Evolutionary conservation across 2,797 vertebrate species (phyloP).

Genomic region (Falco biarmicus): DNA sequence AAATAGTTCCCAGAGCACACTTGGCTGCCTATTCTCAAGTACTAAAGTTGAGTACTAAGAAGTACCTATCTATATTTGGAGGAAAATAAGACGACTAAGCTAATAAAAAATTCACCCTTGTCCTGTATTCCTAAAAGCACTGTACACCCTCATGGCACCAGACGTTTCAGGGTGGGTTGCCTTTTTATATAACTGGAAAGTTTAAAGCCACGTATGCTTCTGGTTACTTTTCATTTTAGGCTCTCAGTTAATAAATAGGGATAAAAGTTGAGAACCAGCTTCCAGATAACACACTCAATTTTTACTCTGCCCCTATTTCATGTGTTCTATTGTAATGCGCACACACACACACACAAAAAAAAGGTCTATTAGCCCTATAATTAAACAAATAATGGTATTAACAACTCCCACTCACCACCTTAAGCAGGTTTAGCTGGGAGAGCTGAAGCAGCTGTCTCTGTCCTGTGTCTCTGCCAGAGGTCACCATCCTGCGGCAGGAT

Average conservation of each 20-base stretch:
- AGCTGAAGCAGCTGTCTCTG: slow-evolving; percentile 57
- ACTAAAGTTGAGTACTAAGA: background rate
- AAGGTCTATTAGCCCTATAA: slow-evolving; percentile 18
- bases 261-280: background rate
- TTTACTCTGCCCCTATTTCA: background rate
- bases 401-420: slow-evolving; percentile 37
- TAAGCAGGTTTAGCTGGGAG: slow-evolving; percentile 59
- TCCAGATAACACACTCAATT: background rate
- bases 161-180: background rate
- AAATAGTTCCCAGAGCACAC: background rate
- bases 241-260: background rate
- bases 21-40: background rate
- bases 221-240: background rate
- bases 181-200: background rate
- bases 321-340: background rate
- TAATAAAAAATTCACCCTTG: slow-evolving; percentile 35
- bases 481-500: slow-evolving; percentile 48
- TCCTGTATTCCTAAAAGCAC: slow-evolving; percentile 8
- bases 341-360: background rate
- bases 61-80: background rate
- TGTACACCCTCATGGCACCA: background rate
- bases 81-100: background rate
- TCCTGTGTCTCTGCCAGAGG: slow-evolving; percentile 56
- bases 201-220: background rate
- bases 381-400: slow-evolving; percentile 62